Base-by-base conservation (phyloP, 2,113 vertebrate genomes). In the Pluvianellus socialis region DNA sequence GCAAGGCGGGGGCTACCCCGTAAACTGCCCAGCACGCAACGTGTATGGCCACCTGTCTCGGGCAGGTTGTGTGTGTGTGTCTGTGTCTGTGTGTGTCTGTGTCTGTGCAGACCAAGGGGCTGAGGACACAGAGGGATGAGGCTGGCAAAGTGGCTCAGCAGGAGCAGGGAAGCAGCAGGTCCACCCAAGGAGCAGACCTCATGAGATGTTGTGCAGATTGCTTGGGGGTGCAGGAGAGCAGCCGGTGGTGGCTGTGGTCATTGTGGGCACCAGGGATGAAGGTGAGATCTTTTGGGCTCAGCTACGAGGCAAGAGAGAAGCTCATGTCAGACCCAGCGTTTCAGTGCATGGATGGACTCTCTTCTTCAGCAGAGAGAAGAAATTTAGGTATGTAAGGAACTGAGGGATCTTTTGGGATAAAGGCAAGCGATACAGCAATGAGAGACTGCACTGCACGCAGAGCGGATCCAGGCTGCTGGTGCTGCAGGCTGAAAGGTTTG, bases 41-140 rank as follows among this genome's bases (percentile, higher is more conserved):
- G 0, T 14, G 32, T 7, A 2, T 8, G 26, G 18, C 45, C 4
- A 0, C 50, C 27, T 71, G 9, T 10, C 7, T 2, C 2, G 50
- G 11, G 14, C 33, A 75, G 32, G 14, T 50, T 38, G 50, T 40
- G 35, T 38, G n/a, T 3, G 4, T 12, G 5, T 2, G 5, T n/a
- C 30, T 18, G 42, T 38, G 38, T 38, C 32, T 38, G 30, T 4
- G 4, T 10, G 4, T 2, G 5, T 30, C n/a, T n/a, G 4, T 12
- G 5, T 2, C 4, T n/a, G n/a, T 16, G 44, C 38, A 53, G 19
- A 20, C 2, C 28, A 40, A 50, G 49, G 26, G 56, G 22, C n/a
- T 75, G 74, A 17, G 35, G n/a, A 47, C 9, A 8, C 0, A 2
- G 38, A 42, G 19, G 19, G 50, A 24, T 0, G 0, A 63, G 44